phyloP scores from a whole-genome alignment of 1,140 invertebrate genomes.

The Drosophila virilis region DNA sequence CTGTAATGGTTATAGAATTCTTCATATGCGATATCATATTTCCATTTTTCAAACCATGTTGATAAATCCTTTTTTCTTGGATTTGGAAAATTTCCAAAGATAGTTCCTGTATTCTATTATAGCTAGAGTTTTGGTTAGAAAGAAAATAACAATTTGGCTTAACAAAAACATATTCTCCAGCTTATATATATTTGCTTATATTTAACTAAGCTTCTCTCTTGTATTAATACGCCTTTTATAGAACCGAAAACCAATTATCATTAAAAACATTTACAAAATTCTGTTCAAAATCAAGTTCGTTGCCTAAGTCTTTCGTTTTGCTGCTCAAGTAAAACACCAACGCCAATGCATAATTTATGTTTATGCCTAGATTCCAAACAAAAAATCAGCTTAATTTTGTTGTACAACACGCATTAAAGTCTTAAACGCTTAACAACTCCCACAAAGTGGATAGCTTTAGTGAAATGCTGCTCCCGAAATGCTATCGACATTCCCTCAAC shows the following conservation, averaged over 20 bases:
- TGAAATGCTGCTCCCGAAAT: conserved; percentile 25
- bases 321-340: conserved; percentile 22
- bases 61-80: no score
- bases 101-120: no score
- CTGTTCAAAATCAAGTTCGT: conserved; percentile 29
- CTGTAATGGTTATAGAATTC: no score
- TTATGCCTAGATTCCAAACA: conserved; percentile 20
- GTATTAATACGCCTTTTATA: no score
- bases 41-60: no score
- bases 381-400: conserved; percentile 53
- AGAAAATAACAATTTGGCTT: no score
- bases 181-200: no score
- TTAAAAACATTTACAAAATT: conserved; percentile 5
- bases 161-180: no score
- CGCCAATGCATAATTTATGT: conserved; percentile 49
- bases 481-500: conserved; percentile 27
- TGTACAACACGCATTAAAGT: conserved; percentile 46
- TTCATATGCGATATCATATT: no score
- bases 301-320: conserved; percentile 46
- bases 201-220: no score
- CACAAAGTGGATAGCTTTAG: conserved; percentile 29
- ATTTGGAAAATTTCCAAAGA: no score
- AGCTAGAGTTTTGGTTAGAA: no score
- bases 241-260: not conserved
- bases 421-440: conserved; percentile 42